Conservation (phyloP, 92 coral and sea anemone genomes). For the Bergia puertoricense region DNA sequence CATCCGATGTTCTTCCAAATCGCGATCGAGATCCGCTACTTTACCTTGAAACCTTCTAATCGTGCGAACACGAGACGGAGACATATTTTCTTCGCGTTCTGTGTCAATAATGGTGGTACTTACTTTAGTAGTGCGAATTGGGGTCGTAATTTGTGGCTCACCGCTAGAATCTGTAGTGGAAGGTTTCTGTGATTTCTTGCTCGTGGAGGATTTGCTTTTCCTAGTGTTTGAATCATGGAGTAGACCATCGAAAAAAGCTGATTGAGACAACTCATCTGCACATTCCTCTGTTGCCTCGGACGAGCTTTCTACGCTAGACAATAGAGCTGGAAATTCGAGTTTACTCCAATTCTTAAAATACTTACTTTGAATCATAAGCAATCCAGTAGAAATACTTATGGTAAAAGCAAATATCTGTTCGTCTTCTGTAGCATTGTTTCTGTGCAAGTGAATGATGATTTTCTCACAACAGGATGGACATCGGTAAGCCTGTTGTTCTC, state of each 20-base stretch:
- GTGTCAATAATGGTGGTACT: not conserved
- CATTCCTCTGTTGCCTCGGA: conserved; percentile 6
- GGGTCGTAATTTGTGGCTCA: not conserved
- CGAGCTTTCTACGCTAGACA: not conserved
- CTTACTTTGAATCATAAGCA: conserved; percentile 12
- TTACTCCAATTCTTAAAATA: conserved; percentile 11
- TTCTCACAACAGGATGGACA: not conserved
- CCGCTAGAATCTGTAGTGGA: not conserved
- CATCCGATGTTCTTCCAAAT: not conserved
- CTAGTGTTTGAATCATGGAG: not conserved
- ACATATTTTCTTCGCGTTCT: not conserved
- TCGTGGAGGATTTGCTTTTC: conserved; percentile 1
- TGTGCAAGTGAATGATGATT: not conserved
- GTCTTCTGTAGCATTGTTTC: not conserved
- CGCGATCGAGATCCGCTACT: not conserved
- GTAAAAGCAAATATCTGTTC: conserved; percentile 8
- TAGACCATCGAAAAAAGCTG: conserved; percentile 4
- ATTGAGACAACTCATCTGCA: not conserved
- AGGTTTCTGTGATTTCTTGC: not conserved
- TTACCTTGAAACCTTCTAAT: conserved; percentile 1
- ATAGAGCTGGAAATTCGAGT: conserved; percentile 15
- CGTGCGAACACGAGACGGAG: conserved; percentile 2
- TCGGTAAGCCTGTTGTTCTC: conserved; percentile 6
- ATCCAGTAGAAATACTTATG: conserved; percentile 12
- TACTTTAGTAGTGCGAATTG: not conserved